Base-by-base conservation (phyloP, 2,888 invertebrate species). In the Ichneumoninae sp. region DNA sequence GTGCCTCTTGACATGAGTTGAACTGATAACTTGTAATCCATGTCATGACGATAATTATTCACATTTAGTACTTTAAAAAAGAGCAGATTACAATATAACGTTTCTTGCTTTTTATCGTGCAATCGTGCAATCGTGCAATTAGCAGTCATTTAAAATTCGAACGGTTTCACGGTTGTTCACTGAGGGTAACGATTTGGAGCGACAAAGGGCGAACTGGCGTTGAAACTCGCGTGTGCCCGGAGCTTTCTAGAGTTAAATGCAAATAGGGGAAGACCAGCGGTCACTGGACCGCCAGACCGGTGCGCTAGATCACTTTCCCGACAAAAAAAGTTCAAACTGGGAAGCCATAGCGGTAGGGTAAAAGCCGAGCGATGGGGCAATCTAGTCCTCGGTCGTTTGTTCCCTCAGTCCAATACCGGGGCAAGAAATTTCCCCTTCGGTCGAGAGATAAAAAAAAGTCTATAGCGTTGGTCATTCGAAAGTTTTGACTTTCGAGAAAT, bases 191-290 rank as follows among this genome's bases (percentile, higher is more conserved):
- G 30, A 50, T 74, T 62, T 62, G 62, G 62, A 62, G 22, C 47
- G 44, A 19, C 74, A 44, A 74, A 33, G n/a, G 30, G 22, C 16
- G 40, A 72, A 26, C 47, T 33, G 16, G 30, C 33, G 33, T 74
- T 33, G 47, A 36, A 66, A 66, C 19, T 66, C 26, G 47, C 47
- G 70, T 60, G 52, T 47, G 54, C 36, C 76, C 74, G 77, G 83
- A 69, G 82, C 70, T 74, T 30, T n/a, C 62, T 13, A 33, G 76
- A 83, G 80, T 68, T 22, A 72, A 75, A 83, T 80, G 79, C 75
- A 82, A 85, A 85, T 75, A 75, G 30, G 50, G 62, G 30, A 70
- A 71, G 22, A 66, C 50, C 26, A 16, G 54, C 66, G 76, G 76
- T 76, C 76, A 66, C 52, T 54, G 52, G 66, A 33, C 66, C 36